phyloP scores from a whole-genome alignment of 1,140 invertebrate species.

The Oncopodura yosiiana region DNA sequence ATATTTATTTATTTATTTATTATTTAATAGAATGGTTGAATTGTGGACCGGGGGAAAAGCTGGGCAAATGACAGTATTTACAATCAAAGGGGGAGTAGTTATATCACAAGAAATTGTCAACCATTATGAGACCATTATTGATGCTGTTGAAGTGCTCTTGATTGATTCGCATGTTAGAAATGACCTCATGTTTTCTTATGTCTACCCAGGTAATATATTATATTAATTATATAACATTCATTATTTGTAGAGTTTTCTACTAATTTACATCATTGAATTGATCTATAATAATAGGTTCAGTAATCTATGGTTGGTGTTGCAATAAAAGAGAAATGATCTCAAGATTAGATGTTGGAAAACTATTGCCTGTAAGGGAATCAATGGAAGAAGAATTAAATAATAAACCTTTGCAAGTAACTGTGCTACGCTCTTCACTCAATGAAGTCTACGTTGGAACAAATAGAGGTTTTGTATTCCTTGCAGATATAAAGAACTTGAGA shows the following conservation, averaged over 20 bases:
- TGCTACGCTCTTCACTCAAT: conserved; percentile 53
- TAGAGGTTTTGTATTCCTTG: conserved; percentile 83
- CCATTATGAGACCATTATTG: conserved; percentile 49
- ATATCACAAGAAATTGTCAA: conserved; percentile 50
- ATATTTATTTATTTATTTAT: not conserved
- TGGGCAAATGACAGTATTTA: conserved; percentile 61
- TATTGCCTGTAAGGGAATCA: conserved; percentile 26
- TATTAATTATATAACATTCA: not conserved
- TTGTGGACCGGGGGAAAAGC: conserved; percentile 67
- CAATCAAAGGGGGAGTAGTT: conserved; percentile 50
- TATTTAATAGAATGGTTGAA: conserved; percentile 45
- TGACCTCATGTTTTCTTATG: conserved; percentile 60
- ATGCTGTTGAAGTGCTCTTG: conserved; percentile 51
- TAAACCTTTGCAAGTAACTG: conserved; percentile 53
- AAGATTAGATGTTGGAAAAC: conserved; percentile 28
- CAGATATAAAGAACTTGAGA: conserved; percentile 62
- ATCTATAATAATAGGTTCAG: conserved; percentile 15
- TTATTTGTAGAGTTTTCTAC: not conserved
- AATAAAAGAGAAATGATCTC: conserved; percentile 28
- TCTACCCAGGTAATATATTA: conserved; percentile 48
- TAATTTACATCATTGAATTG: not conserved
- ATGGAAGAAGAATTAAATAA: conserved; percentile 30
- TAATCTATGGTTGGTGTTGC: conserved; percentile 31
- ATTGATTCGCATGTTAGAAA: conserved; percentile 34
- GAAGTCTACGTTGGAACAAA: conserved; percentile 76